These are phyloP conservation scores for Pseudomugil tenellus DNA, from an alignment of 2,797 vertebrate species.

Conservation along the genomic window DNA sequence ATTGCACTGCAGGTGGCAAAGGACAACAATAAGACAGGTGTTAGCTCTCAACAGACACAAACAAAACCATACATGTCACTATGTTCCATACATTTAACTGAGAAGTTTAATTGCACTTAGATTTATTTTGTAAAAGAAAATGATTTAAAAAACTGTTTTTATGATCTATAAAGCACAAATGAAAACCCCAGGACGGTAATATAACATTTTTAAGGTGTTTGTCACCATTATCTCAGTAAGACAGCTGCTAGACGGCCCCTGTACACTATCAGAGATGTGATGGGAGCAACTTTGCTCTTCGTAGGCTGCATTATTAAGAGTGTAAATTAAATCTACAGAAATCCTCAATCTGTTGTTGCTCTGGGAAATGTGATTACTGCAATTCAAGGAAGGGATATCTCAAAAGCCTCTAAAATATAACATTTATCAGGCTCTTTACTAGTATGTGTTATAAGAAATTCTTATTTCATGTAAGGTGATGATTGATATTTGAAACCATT, in stretches of 20 bases:
- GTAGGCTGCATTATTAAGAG: slow-evolving; percentile 16
- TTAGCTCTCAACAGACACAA: slow-evolving; percentile 27
- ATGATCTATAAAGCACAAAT: slow-evolving; percentile 4
- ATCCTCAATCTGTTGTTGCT: slow-evolving; percentile 33
- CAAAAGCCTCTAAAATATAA: slow-evolving; percentile 20
- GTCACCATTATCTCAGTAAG: slow-evolving; percentile 29
- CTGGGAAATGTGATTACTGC: slow-evolving; percentile 20
- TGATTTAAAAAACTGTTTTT: not conserved
- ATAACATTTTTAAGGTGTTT: slow-evolving; percentile 17
- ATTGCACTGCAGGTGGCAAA: slow-evolving; percentile 54
- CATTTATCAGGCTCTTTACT: slow-evolving; percentile 26
- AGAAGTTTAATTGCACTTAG: not conserved
- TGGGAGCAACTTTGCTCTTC: slow-evolving; percentile 22
- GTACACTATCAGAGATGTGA: slow-evolving; percentile 26
- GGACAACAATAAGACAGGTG: slow-evolving; percentile 43
- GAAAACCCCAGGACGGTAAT: not conserved
- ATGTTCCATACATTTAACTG: not conserved
- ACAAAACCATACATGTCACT: not conserved
- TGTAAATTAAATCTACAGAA: slow-evolving; percentile 35
- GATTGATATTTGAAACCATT: slow-evolving; percentile 26
- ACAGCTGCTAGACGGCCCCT: slow-evolving; percentile 16
- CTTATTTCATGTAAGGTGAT: slow-evolving; percentile 31
- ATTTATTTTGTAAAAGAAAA: not conserved
- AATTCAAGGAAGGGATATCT: slow-evolving; percentile 13
- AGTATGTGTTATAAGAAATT: slow-evolving; percentile 26